phyloP scores from a whole-genome alignment of 2,888 invertebrate genomes.

The Punctoribates punctum region DNA sequence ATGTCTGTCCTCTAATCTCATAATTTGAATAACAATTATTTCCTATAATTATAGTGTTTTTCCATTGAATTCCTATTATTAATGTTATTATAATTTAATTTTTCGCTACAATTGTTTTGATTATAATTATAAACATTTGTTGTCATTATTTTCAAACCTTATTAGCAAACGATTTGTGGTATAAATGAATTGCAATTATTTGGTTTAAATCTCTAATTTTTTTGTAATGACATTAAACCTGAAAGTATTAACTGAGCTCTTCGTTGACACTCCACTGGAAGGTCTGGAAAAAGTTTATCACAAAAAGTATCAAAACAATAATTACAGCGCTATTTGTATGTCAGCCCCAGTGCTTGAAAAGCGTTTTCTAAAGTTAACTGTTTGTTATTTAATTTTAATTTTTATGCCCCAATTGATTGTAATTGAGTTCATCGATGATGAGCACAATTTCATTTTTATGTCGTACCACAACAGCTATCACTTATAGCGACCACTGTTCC shows the following conservation, averaged over 20 bases:
- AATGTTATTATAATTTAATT: background rate
- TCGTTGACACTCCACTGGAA: too few species aligned
- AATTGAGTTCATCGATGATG: slow-evolving; percentile 34
- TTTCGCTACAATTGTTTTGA: background rate
- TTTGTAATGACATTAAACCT: too few species aligned
- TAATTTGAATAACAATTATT: background rate
- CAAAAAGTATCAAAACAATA: too few species aligned
- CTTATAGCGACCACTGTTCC: background rate
- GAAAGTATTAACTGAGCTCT: too few species aligned
- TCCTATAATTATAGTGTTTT: too few species aligned
- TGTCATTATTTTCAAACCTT: background rate
- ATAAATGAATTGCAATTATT: too few species aligned
- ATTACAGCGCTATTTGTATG: too few species aligned
- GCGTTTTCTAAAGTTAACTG: background rate
- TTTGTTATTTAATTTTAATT: background rate
- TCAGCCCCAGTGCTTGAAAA: background rate
- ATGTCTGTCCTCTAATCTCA: too few species aligned
- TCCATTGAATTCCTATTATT: too few species aligned
- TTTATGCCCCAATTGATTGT: slow-evolving; percentile 25
- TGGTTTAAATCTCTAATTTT: too few species aligned
- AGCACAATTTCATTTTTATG: slow-evolving; percentile 8
- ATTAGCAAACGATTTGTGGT: too few species aligned
- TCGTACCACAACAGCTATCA: background rate
- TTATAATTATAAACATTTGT: background rate
- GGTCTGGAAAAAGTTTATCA: too few species aligned